These are phyloP conservation scores for Adelognathus sp. DNA, from an alignment of 2,888 invertebrate genomes.

Conservation along the genomic window DNA sequence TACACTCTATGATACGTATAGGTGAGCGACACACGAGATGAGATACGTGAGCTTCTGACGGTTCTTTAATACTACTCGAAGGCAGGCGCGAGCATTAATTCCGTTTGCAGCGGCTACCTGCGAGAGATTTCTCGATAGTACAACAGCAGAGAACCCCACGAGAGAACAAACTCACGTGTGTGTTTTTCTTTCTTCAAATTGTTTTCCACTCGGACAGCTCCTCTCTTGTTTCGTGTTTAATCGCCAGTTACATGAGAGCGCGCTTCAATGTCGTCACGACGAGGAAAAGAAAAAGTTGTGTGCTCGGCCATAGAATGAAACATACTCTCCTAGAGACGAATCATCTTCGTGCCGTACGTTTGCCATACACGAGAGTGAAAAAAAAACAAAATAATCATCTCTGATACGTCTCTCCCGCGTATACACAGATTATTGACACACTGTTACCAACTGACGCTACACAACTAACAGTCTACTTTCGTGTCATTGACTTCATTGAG, in stretches of 20 bases:
- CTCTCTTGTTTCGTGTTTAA: conserved; percentile 20
- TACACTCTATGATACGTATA: conserved; percentile 1
- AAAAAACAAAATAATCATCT: background rate
- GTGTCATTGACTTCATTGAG: conserved; percentile 58
- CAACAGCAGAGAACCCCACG: conserved; percentile 16
- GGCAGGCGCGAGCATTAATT: background rate
- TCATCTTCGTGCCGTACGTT: background rate
- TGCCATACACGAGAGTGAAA: background rate
- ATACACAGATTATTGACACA: background rate
- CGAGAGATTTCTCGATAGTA: conserved; percentile 33
- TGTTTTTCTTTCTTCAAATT: too few species aligned
- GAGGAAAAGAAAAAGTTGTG: background rate
- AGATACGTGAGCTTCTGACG: conserved; percentile 48
- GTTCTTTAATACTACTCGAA: conserved; percentile 27
- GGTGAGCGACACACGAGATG: conserved; percentile 44
- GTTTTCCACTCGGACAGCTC: background rate
- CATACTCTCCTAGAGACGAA: background rate
- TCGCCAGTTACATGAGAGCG: conserved; percentile 6
- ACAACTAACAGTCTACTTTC: conserved; percentile 50
- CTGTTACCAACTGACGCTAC: conserved; percentile 25
- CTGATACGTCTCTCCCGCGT: background rate
- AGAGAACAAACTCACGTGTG: background rate
- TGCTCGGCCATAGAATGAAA: background rate
- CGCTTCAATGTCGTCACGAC: background rate
- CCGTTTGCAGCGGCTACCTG: conserved; percentile 31